Conservation (phyloP, 2,113 vertebrate genomes). For the Mystacornis crossleyi region DNA sequence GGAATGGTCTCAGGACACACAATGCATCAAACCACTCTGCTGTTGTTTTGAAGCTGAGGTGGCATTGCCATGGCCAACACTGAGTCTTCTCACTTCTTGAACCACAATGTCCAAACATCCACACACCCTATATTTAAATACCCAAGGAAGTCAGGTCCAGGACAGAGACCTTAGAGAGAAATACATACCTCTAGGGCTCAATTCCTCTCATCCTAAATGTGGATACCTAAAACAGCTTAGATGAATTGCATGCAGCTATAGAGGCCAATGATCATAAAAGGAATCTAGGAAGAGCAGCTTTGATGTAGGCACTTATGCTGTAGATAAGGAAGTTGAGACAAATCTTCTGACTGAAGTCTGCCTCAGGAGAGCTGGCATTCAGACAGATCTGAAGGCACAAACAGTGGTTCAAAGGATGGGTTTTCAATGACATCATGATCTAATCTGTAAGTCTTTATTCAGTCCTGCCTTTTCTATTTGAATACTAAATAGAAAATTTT, state of each 20-base stretch:
- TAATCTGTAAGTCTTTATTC: constrained; percentile 18
- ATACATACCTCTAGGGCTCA: not conserved
- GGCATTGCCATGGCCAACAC: not conserved
- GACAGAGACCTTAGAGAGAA: not conserved
- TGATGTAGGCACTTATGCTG: not conserved
- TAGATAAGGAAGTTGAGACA: not conserved
- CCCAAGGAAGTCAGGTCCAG: not conserved
- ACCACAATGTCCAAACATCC: not conserved
- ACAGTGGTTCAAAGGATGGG: not conserved
- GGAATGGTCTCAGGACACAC: not conserved
- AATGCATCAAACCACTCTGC: not conserved
- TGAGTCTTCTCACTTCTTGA: not conserved
- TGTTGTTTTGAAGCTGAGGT: not conserved
- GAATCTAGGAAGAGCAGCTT: not conserved
- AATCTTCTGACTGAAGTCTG: not conserved
- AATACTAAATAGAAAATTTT: constrained; percentile 39
- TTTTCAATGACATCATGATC: constrained; percentile 11
- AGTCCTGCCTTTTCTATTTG: not conserved
- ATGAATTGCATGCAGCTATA: not conserved
- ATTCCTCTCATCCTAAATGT: not conserved
- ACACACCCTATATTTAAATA: not conserved
- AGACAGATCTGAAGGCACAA: not conserved
- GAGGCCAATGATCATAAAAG: not conserved
- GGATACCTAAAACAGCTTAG: not conserved
- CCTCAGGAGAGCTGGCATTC: not conserved